Percentiles rank a stretch among this genome's conserved stretches.
Conservation (phyloP, 64 coral and sea anemone species). For the Trachythela sp. region DNA sequence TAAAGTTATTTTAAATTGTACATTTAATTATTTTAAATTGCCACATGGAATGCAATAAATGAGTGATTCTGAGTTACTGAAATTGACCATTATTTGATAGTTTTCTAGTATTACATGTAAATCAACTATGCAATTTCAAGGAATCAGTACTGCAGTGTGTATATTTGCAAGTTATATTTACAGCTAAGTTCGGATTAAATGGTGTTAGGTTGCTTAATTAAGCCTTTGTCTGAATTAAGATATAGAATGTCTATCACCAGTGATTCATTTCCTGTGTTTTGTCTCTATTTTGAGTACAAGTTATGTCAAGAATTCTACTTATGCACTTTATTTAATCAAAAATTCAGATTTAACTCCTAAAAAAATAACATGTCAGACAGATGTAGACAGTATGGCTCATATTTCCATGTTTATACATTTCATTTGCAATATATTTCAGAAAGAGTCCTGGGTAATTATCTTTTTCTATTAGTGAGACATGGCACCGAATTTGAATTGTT, state of each 20-base stretch:
- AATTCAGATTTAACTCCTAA: neutral
- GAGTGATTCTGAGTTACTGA: too few species aligned
- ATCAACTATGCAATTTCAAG: too few species aligned
- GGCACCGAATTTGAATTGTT: neutral
- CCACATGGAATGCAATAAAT: too few species aligned
- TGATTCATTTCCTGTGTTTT: conserved; percentile 19
- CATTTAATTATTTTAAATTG: too few species aligned
- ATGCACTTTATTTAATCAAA: neutral
- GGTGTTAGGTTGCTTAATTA: neutral
- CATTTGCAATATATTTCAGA: neutral
- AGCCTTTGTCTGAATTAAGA: conserved; percentile 17
- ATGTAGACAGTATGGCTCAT: neutral
- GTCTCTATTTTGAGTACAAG: conserved; percentile 14
- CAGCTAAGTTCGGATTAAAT: neutral
- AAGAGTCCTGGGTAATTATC: too few species aligned
- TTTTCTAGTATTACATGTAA: too few species aligned
- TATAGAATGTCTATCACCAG: conserved; percentile 3
- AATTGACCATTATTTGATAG: too few species aligned
- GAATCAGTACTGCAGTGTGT: neutral
- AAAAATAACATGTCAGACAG: neutral
- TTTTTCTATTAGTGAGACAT: neutral
- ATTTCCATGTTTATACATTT: neutral
- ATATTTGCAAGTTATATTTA: neutral
- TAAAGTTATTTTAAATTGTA: neutral
- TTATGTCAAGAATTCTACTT: neutral